Evolutionary conservation across 1,140 invertebrate species (phyloP), one percentile per base, ranked within the genome.

Genomic region (Drosophila tristis): DNA sequence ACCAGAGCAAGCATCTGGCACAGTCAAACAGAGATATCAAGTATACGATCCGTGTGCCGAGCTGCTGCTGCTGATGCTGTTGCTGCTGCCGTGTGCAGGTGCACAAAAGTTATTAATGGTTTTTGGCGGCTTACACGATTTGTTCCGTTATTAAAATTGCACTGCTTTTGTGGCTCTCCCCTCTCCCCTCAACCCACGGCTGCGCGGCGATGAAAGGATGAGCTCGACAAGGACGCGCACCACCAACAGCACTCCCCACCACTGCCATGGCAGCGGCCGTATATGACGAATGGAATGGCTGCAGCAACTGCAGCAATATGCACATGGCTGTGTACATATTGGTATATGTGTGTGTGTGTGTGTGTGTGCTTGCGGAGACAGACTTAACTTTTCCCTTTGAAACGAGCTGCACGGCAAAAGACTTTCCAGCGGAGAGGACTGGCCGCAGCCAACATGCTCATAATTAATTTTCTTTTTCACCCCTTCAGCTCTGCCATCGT

Each of bases 41-140:
- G 57, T 66, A 80, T 82, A 78, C 61, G 74, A 23, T 35, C 55
- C 39, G 66, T 77, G 42, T 42, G 42, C 26, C 57, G 13, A 6
- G 16, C 20, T 16, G 16, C 16, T 16, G 11, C 0, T 59, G 50
- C n/a, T 31, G 29, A 8, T 8, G 3, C 44, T 31, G n/a, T 47
- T 59, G 35, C 54, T 11, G 44, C 55, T 43, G 25, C 29, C 7
- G 26, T 7, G 5, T 78, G 63, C 81, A 85, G 81, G 81, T 85
- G 81, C 79, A 74, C 64, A 59, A 63, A 70, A 86, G 78, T 85
- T 87, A 81, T 86, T 86, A 86, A 86, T 86, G 81, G 68, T 87
- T 82, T 76, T 86, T 71, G 81, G 64, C 72, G 62, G 82, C 81
- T 78, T 75, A 86, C 81, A 61, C 74, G 82, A 86, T 87, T 87